These are phyloP conservation scores for Mamestra brassicae DNA, from an alignment of 2,888 invertebrate species.

Conservation along the genomic window DNA sequence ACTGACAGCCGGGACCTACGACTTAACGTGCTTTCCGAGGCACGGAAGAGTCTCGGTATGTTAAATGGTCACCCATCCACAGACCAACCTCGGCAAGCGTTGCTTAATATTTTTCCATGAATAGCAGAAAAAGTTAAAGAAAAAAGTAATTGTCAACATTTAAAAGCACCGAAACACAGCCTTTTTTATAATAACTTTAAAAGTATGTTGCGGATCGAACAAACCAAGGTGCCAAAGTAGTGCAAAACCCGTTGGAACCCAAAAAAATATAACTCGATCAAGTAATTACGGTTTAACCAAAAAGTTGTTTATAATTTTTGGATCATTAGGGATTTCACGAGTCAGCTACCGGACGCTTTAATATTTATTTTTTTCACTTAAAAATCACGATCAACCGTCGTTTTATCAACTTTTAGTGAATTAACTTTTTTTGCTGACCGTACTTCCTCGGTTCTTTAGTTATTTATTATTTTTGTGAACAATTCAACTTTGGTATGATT, in stretches of 20 bases:
- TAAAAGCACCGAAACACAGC: background rate
- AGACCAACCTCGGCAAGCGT: no score
- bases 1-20: no score
- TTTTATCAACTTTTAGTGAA: conserved; percentile 67
- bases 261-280: conserved; percentile 76
- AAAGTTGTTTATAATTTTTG: conserved; percentile 79
- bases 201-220: background rate
- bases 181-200: background rate
- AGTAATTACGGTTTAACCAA: conserved; percentile 75
- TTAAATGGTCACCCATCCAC: no score
- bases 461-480: conserved; percentile 51
- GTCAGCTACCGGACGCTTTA: conserved; percentile 77
- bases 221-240: conserved; percentile 19
- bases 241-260: conserved; percentile 39
- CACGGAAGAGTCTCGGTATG: no score
- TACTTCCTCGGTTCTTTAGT: conserved; percentile 70
- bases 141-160: background rate
- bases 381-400: conserved; percentile 58
- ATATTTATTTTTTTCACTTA: conserved; percentile 62
- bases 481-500: conserved; percentile 51
- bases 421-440: conserved; percentile 65
- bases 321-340: conserved; percentile 76
- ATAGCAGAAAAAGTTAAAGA: background rate
- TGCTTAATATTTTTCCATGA: background rate
- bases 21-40: no score